These are phyloP conservation scores for Pyralis farinalis DNA, from an alignment of 2,888 invertebrate species.

Conservation along the genomic window DNA sequence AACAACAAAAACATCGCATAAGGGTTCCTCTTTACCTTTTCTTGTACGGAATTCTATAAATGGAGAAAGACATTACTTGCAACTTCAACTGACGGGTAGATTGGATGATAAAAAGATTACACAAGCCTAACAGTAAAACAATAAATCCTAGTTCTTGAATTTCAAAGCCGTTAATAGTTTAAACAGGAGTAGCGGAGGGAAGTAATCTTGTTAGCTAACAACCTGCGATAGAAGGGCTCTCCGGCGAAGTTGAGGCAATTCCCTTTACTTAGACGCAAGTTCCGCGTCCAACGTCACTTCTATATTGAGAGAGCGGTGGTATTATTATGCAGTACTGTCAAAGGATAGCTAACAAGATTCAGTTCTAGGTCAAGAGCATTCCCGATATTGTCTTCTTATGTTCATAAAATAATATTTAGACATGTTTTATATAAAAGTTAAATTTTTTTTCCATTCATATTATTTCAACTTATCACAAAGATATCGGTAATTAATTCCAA, in stretches of 20 bases:
- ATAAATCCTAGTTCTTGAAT: conserved; percentile 30
- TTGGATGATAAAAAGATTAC: no score
- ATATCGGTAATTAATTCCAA: no score
- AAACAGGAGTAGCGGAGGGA: conserved; percentile 44
- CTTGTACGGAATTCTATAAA: no score
- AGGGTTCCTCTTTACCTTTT: no score
- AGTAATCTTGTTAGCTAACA: conserved; percentile 69
- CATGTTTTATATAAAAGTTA: no score
- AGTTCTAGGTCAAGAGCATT: background rate
- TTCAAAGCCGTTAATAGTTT: conserved; percentile 55
- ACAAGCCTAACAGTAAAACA: conserved; percentile 2
- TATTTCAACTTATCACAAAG: no score
- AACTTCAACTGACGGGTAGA: no score
- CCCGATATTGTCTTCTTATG: no score
- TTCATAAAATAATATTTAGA: no score
- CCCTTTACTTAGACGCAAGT: conserved; percentile 50
- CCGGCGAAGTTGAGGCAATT: conserved; percentile 57
- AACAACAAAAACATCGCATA: no score
- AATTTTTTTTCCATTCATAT: no score
- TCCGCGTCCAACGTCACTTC: conserved; percentile 26
- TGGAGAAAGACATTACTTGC: no score
- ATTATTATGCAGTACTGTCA: conserved; percentile 20
- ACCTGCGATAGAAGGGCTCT: conserved; percentile 55
- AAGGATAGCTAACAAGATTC: conserved; percentile 11
- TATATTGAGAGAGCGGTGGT: conserved; percentile 23